A percentile compares a stretch with the other conserved stretches of the same genome.
These are phyloP conservation scores for Engystomops pustulosus DNA, from an alignment of 2,113 vertebrate genomes.

Conservation along the genomic window DNA sequence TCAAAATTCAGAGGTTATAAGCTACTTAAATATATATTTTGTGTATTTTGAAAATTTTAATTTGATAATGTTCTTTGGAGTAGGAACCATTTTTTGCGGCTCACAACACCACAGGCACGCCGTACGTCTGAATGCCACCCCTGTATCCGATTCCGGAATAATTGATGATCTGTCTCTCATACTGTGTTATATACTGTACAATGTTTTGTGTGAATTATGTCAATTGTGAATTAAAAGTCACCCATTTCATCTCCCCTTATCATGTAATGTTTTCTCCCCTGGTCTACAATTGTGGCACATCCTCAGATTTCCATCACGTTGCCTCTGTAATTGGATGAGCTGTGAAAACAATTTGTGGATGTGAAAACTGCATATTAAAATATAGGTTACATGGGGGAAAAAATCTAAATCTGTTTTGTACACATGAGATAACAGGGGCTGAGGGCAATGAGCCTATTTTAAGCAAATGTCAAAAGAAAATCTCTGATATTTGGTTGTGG, in stretches of 20 bases:
- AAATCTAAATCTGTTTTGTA: constrained; percentile 43
- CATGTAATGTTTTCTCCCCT: not conserved
- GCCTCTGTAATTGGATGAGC: constrained; percentile 8
- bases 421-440: constrained; percentile 66
- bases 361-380: constrained; percentile 55
- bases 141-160: not conserved
- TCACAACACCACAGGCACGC: too few relatives aligned
- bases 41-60: too few relatives aligned
- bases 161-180: not conserved
- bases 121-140: too few relatives aligned
- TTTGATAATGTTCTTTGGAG: too few relatives aligned
- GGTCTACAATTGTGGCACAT: not conserved
- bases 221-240: not conserved
- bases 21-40: too few relatives aligned
- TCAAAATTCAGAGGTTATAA: too few relatives aligned
- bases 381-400: constrained; percentile 46
- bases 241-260: not conserved
- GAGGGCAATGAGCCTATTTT: constrained; percentile 62
- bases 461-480: constrained; percentile 75
- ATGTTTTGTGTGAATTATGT: not conserved
- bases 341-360: constrained; percentile 49
- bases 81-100: too few relatives aligned
- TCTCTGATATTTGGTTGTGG: constrained; percentile 70
- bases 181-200: not conserved
- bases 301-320: constrained; percentile 15